Evolutionary conservation across 2,888 invertebrate genomes (phyloP), one percentile per base, ranked within the genome.

Genomic region (Apotomis betuletana): DNA sequence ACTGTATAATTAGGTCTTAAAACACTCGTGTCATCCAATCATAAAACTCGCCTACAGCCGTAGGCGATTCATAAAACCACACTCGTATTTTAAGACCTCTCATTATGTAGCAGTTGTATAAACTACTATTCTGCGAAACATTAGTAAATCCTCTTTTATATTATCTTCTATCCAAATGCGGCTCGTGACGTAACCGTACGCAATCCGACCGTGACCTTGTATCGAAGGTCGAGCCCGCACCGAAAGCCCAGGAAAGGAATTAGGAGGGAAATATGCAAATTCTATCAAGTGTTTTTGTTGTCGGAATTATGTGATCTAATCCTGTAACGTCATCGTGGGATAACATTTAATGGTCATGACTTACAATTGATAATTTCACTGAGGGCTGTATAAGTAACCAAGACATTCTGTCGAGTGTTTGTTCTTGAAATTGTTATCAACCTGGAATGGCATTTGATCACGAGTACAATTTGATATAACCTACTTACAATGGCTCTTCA

Each of bases 181-280:
- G 74, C 62, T 76, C 75, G 78, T 85, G 85, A 85, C 85, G 85
- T 79, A 80, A 85, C 73, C 64, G 46, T 76, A 80, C 81, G 80
- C 81, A 80, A 74, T 81, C 64, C 74, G 83, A 74, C 85, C 85
- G 77, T 85, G 85, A 84, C 85, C 85, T 81, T 83, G 78, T 64
- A 69, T 74, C 72, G 78, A 78, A 81, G 79, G 83, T 77, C 77
- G 75, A n/a, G n/a, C 74, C 71, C 64, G 44, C 70, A 51, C 27
- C 27, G 27, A 27, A 27, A 27, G 52, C 10, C 62, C 61, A 62
- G 44, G 62, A 46, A 60, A 60, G 58, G 63, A 58, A 72, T 72
- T 68, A 72, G 52, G 46, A 67, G 38, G 67, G 65, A 62, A 62
- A 63, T 63, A 67, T 72, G 67, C 67, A 62, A 67, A 67, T 67